Percentiles rank a stretch among this genome's conserved stretches.
Conservation (phyloP, 1,140 invertebrate species). For the Stratiolaelaps scimitus region DNA sequence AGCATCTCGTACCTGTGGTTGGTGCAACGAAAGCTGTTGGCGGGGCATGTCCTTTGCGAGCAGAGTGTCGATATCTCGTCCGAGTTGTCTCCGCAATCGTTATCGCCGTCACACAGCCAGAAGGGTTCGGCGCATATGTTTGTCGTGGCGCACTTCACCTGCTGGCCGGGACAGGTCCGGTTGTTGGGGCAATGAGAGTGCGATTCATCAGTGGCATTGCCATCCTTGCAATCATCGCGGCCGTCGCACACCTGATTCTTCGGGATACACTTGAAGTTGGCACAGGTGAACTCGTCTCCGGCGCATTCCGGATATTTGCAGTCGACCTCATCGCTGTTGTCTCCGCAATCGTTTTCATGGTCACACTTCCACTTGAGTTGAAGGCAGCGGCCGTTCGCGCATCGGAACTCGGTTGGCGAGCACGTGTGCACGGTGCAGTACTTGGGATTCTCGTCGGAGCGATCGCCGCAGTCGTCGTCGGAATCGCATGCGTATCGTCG, state of each 20-base stretch:
- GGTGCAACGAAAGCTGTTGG: conserved; percentile 62
- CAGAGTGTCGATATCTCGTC: conserved; percentile 85
- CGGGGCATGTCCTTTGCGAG: conserved; percentile 69
- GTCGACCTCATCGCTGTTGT: conserved; percentile 79
- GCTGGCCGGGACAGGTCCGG: conserved; percentile 64
- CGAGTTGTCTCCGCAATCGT: conserved; percentile 89
- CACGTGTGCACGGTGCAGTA: conserved; percentile 89
- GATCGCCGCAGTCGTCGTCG: conserved; percentile 87
- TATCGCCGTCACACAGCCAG: conserved; percentile 75
- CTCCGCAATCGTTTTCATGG: conserved; percentile 84
- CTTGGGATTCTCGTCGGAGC: conserved; percentile 76
- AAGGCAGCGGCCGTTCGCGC: conserved; percentile 84
- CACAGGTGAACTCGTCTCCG: conserved; percentile 82
- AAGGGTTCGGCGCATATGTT: conserved; percentile 90
- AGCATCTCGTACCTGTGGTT: neutral
- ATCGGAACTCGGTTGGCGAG: conserved; percentile 78
- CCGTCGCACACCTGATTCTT: conserved; percentile 76
- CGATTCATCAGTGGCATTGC: conserved; percentile 75
- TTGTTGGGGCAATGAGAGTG: conserved; percentile 69
- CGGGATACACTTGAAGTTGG: conserved; percentile 75
- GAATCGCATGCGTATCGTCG: conserved; percentile 92
- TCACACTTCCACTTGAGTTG: conserved; percentile 89
- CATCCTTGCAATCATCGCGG: conserved; percentile 86
- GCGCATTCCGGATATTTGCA: conserved; percentile 78
- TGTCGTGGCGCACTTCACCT: conserved; percentile 78